Evolutionary conservation across 1,140 invertebrate species (phyloP), one percentile per base, ranked within the genome.

Genomic region (Bombus polaris): DNA sequence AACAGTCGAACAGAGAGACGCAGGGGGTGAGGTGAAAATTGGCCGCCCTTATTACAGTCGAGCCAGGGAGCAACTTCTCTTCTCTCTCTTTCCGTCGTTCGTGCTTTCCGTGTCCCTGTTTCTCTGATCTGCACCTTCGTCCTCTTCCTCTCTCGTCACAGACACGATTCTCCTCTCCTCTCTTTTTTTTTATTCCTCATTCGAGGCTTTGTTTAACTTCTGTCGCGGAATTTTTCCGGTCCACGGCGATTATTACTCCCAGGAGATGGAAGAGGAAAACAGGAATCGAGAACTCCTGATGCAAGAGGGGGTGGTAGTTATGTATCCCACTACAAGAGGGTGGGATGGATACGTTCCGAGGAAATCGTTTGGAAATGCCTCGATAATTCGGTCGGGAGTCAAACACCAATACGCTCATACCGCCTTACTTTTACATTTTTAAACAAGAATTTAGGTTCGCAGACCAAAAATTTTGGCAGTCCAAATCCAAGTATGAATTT

Each of bases 181-280:
- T 47, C 25, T 57, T 73, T 59, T 88, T 81, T 92, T 89, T 87
- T 85, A 87, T 89, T 85, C 66, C 85, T 90, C 84, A 39, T 91
- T 91, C 89, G 84, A 88, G 87, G 93, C 93, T 94, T 93, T 94
- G 92, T 94, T 94, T 93, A 94, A 94, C 93, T 94, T 94, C 89
- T 87, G 92, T 92, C 93, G 92, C 92, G 91, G 88, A 94, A 94
- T 94, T 94, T 94, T 94, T 94, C 91, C 83, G 84, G 74, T 81
- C 87, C 88, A 84, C 91, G 90, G 91, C 93, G 92, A 93, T 91
- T 93, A 94, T 94, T 93, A 92, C 92, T 93, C 93, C 94, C 94
- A 88, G 81, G 94, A 94, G 93, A 94, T 92, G 84, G 81, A 85
- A 53, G 81, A 85, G 88, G 74, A 90, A 87, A 89, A 81, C 88